Conservation (phyloP, 1,140 invertebrate genomes). For the Charaxes varanes region DNA sequence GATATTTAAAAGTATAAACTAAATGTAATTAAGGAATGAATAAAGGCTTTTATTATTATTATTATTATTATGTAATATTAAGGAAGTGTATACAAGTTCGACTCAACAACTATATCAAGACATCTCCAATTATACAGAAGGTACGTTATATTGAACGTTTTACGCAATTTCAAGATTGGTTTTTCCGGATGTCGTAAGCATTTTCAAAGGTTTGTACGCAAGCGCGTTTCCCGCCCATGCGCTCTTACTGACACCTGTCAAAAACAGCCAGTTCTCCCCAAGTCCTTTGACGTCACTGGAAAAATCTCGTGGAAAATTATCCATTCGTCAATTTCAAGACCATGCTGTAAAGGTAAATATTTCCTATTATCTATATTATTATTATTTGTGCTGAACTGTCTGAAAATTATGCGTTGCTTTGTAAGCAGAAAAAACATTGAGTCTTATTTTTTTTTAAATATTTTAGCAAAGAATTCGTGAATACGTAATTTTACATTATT, state of each 20-base stretch:
- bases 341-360: constrained; percentile 36
- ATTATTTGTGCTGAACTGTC: not conserved
- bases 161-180: too few species aligned
- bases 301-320: constrained; percentile 21
- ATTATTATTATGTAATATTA: too few species aligned
- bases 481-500: too few species aligned
- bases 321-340: constrained; percentile 17
- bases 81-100: too few species aligned
- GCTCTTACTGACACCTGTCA: constrained; percentile 41
- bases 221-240: constrained; percentile 32
- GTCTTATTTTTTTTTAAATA: too few species aligned
- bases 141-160: too few species aligned
- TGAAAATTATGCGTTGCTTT: not conserved
- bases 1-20: too few species aligned
- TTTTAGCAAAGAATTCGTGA: too few species aligned
- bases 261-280: constrained; percentile 34
- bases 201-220: constrained; percentile 21
- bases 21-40: too few species aligned
- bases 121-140: too few species aligned
- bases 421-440: not conserved
- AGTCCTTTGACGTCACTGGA: constrained; percentile 37
- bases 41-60: too few species aligned
- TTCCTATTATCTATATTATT: not conserved
- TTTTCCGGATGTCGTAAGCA: constrained; percentile 10
- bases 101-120: too few species aligned